A percentile compares a stretch with the other conserved stretches of the same genome.
phyloP scores from a whole-genome alignment of 2,113 vertebrate genomes.

The Alectura lathami region DNA sequence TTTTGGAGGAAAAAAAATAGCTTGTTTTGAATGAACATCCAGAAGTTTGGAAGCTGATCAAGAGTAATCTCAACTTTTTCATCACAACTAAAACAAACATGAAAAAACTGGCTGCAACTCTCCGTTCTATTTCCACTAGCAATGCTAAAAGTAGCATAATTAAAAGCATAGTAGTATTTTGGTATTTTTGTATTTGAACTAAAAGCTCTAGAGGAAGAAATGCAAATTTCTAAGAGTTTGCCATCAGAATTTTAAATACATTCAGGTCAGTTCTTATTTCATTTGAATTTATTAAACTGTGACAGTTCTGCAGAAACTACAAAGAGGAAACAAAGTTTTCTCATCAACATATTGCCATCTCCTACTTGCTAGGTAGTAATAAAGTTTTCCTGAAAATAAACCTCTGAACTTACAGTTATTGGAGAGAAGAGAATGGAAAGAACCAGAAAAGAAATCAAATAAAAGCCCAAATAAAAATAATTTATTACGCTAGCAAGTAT shows the following conservation, averaged over 20 bases:
- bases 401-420: neutral
- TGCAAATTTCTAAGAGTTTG: neutral
- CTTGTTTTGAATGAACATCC: neutral
- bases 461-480: neutral
- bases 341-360: neutral
- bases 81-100: neutral
- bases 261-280: neutral
- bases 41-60: neutral
- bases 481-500: neutral
- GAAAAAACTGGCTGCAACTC: neutral
- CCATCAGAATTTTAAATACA: neutral
- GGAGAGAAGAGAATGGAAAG: neutral
- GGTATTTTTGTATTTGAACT: neutral
- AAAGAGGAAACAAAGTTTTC: neutral
- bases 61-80: neutral
- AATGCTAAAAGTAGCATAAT: neutral
- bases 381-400: neutral
- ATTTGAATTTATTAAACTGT: neutral
- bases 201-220: neutral
- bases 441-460: neutral
- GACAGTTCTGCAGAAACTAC: neutral
- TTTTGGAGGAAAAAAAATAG: neutral
- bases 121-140: neutral
- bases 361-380: neutral
- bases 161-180: neutral